Evolutionary conservation across 2,797 vertebrate species (phyloP).

Genomic region (Danionella dracula): DNA sequence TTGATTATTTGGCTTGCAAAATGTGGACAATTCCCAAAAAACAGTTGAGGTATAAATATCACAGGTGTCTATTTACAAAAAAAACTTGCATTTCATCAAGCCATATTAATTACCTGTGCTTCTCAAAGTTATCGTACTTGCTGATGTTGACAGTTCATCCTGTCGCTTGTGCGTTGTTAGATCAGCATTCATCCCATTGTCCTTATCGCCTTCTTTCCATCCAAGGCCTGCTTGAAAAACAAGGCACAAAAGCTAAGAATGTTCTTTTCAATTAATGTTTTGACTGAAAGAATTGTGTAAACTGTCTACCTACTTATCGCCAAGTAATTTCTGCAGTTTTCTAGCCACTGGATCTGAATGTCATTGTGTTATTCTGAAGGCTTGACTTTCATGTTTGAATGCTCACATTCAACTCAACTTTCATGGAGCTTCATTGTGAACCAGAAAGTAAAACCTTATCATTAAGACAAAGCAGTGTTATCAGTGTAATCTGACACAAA

Average conservation of each 20-base stretch:
- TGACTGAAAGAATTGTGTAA: slow-evolving; percentile 15
- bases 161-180: neutral
- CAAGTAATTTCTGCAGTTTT: slow-evolving; percentile 54
- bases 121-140: neutral
- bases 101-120: slow-evolving; percentile 27
- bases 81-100: neutral
- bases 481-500: neutral
- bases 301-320: slow-evolving; percentile 72
- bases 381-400: slow-evolving; percentile 33
- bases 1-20: neutral
- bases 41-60: neutral
- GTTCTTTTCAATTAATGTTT: slow-evolving; percentile 19
- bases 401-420: neutral
- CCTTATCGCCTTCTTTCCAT: neutral
- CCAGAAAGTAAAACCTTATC: neutral
- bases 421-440: neutral
- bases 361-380: slow-evolving; percentile 57
- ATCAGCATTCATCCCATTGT: neutral
- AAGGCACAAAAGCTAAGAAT: neutral
- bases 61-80: neutral
- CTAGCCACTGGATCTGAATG: slow-evolving; percentile 28
- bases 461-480: neutral
- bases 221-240: slow-evolving; percentile 7
- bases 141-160: slow-evolving; percentile 2
- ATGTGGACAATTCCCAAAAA: neutral